These are phyloP conservation scores for Holothuria glaberrima DNA, from an alignment of 35 echinoderm and acorn worm genomes.

Conservation along the genomic window DNA sequence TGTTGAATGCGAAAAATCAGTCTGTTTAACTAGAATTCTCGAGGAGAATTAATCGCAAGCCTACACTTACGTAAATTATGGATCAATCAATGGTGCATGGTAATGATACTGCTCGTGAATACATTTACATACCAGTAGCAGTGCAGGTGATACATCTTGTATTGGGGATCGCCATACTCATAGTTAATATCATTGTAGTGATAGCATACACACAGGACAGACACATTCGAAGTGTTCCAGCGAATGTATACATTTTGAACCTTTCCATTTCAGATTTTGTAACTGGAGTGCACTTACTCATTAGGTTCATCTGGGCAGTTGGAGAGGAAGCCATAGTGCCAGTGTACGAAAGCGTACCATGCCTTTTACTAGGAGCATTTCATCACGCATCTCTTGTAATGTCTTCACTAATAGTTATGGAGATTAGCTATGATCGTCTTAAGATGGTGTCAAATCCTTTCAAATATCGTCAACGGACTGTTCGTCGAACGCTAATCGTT, in stretches of 20 bases:
- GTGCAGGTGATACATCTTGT: not conserved
- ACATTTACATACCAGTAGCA: not conserved
- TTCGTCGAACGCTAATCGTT: not conserved
- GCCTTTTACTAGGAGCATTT: not conserved
- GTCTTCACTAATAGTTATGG: not conserved
- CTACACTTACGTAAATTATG: too few species aligned
- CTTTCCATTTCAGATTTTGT: conserved; percentile 23
- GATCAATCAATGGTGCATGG: too few species aligned
- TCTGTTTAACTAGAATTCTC: too few species aligned
- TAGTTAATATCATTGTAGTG: not conserved
- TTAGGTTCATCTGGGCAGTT: not conserved
- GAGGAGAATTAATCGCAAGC: too few species aligned
- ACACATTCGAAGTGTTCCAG: conserved; percentile 5
- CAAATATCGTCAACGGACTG: conserved; percentile 12
- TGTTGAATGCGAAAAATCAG: too few species aligned
- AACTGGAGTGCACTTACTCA: not conserved
- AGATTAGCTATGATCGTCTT: not conserved
- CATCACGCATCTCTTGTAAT: not conserved
- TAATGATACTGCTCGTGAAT: not conserved
- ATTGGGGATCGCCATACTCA: not conserved
- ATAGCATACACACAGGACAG: conserved; percentile 1
- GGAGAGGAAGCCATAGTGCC: not conserved
- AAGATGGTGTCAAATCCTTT: conserved; percentile 24
- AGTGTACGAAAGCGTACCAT: not conserved
- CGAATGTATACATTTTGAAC: conserved; percentile 11